Base-by-base conservation (phyloP, 1,140 invertebrate genomes). In the Trachelipus rathkii region DNA sequence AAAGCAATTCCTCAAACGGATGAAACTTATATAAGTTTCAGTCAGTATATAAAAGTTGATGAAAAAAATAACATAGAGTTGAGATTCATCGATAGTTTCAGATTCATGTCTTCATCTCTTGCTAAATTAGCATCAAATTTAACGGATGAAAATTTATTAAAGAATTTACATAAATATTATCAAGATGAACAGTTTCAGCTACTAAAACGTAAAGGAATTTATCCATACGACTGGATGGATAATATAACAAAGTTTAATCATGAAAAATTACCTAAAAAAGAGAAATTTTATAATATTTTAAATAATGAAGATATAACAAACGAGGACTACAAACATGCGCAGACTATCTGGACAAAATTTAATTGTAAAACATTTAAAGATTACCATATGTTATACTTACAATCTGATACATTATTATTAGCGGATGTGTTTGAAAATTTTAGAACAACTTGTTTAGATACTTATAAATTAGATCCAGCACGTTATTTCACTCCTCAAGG, bases 161-260 rank as follows among this genome's bases (percentile, higher is more conserved):
- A 33, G 33, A 33, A 33, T 33, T 33, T 1, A 3, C 6, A 33
- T 3, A 33, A 33, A 33, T 33, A 33, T n/a, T n/a, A n/a, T 33
- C 33, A 33, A 33, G 33, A 33, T 33, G 33, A 33, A 33, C 33
- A 33, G 6, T 33, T 33, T 33, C 33, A 33, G 33, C 33, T 33
- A 33, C 1, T 71, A 21, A 23, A 33, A 15, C 11, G 44, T 33
- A 71, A 72, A 44, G 19, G 2, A 19, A 43, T 72, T 11, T 24
- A 72, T 44, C 71, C 33, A 5, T 72, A 72, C 10, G 71, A 72
- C 10, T 72, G n/a, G n/a, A n/a, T 72, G 21, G 71, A 23, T 66
- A 7, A 66, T 66, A 66, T 66, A n/a, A 2, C 5, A 23, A 15
- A 71, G 10, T 8, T 13, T 15, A 43, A 43, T 21, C 50, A 11